Percentiles rank a stretch among this genome's conserved stretches.
Conservation (phyloP, 2,888 invertebrate genomes). For the Alloscopus bannaensis region DNA sequence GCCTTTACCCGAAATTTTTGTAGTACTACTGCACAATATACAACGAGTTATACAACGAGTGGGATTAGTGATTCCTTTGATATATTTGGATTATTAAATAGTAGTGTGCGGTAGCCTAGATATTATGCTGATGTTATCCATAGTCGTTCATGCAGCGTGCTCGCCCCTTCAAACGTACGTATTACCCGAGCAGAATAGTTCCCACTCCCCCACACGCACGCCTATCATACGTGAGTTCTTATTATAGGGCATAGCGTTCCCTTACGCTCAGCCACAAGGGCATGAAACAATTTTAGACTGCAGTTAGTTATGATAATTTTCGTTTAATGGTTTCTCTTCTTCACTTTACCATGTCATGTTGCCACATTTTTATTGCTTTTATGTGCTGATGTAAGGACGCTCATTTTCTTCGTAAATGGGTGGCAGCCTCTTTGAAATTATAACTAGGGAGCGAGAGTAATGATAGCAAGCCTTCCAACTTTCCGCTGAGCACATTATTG, state of each 20-base stretch:
- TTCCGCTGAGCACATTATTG: too few species aligned
- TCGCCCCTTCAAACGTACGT: neutral
- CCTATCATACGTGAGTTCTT: neutral
- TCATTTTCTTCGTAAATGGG: conserved; percentile 47
- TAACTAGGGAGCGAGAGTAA: conserved; percentile 12
- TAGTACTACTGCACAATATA: neutral
- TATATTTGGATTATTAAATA: conserved; percentile 48
- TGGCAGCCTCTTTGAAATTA: conserved; percentile 19
- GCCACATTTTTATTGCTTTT: conserved; percentile 63
- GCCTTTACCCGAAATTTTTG: conserved; percentile 19
- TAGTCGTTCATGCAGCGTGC: neutral
- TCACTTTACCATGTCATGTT: conserved; percentile 59
- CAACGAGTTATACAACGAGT: neutral
- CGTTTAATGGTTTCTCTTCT: conserved; percentile 61
- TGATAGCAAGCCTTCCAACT: too few species aligned
- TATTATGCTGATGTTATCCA: conserved; percentile 49
- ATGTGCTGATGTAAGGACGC: conserved; percentile 59
- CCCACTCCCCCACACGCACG: neutral
- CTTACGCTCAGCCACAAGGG: conserved; percentile 18
- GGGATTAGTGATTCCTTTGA: conserved; percentile 50
- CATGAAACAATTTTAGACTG: conserved; percentile 55
- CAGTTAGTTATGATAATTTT: conserved; percentile 62
- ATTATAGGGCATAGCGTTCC: neutral
- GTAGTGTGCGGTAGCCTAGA: conserved; percentile 35
- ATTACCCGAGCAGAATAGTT: neutral